Conservation (phyloP, 2,113 vertebrate species). For the Pluvianellus socialis region DNA sequence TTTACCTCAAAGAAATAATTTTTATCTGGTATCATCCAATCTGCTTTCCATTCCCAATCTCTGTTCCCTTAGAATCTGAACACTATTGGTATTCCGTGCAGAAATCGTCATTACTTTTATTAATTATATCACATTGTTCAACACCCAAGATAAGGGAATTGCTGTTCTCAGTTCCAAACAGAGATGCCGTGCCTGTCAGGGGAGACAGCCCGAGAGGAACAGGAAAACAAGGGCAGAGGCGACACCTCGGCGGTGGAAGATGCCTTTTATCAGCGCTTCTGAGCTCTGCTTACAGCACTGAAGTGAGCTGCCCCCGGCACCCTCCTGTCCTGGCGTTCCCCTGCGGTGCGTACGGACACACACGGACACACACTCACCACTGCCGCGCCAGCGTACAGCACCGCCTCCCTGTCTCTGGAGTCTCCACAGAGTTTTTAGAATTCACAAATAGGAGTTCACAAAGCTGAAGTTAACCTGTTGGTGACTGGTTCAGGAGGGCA, state of each 20-base stretch:
- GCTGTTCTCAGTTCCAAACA: not conserved
- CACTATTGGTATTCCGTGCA: not conserved
- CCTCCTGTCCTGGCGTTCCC: fast-evolving
- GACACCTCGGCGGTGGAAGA: not conserved
- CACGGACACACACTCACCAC: not conserved
- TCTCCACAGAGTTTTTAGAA: not conserved
- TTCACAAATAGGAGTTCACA: not conserved
- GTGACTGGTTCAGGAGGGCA: not conserved
- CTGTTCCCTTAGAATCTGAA: not conserved
- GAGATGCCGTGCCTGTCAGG: not conserved
- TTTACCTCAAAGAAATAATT: not conserved
- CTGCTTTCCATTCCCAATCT: not conserved
- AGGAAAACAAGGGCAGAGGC: not conserved
- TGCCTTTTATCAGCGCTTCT: not conserved
- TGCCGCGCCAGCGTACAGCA: fast-evolving
- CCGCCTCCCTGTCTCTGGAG: not conserved
- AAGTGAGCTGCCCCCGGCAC: not conserved
- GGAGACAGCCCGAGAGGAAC: not conserved
- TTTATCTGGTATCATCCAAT: not conserved
- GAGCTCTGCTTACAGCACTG: not conserved
- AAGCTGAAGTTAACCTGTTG: not conserved
- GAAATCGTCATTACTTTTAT: not conserved
- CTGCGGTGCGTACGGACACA: fast-evolving
- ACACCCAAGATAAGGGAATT: not conserved
- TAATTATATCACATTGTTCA: not conserved